These are phyloP conservation scores for Heliocidaris tuberculata DNA, from an alignment of 35 echinoderm and acorn worm genomes.

Conservation along the genomic window DNA sequence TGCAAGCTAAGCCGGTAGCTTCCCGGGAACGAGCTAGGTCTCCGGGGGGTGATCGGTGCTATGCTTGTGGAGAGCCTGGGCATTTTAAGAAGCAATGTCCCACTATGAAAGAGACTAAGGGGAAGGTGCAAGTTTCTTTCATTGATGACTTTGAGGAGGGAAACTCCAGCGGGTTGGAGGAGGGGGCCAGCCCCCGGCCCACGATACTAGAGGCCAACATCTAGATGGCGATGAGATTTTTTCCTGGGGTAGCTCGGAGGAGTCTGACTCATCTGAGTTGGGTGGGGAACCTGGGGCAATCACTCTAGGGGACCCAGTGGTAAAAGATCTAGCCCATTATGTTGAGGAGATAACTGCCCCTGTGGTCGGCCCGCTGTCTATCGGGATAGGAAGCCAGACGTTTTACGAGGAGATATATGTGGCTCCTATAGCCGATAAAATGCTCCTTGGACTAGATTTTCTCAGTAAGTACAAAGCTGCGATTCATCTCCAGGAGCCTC, in stretches of 20 bases:
- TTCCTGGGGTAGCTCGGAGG: too few relatives aligned
- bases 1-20: neutral
- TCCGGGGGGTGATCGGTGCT: neutral
- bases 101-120: neutral
- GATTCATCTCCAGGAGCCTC: constrained; percentile 15
- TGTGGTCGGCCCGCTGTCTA: constrained; percentile 42
- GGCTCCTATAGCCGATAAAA: constrained; percentile 64
- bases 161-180: neutral
- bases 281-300: too few relatives aligned
- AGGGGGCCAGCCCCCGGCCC: neutral
- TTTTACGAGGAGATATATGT: constrained; percentile 51
- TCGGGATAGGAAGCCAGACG: neutral
- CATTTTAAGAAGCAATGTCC: neutral
- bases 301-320: neutral
- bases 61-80: neutral
- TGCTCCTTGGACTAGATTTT: constrained; percentile 63
- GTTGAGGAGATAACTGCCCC: neutral
- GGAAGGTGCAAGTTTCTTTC: neutral
- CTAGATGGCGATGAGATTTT: too few relatives aligned
- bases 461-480: neutral
- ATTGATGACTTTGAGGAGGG: neutral
- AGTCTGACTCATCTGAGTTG: too few relatives aligned
- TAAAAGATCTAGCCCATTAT: neutral
- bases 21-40: neutral
- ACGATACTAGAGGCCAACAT: neutral